phyloP scores from a whole-genome alignment of 2,113 vertebrate genomes.

The Aphelocoma coerulescens region DNA sequence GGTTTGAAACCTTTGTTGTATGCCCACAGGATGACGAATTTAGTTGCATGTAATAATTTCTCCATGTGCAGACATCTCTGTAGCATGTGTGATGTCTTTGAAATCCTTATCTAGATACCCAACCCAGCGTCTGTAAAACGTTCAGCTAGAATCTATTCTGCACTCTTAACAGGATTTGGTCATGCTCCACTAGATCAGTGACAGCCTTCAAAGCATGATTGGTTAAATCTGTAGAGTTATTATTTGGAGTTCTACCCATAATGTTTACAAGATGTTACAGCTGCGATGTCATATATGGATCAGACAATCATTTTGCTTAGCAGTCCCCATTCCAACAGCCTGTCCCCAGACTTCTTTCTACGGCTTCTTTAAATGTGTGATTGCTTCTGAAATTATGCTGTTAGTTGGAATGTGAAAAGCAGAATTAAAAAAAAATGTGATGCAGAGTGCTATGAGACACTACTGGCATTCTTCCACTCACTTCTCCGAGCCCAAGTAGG shows the following conservation, averaged over 20 bases:
- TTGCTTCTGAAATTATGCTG: constrained; percentile 19
- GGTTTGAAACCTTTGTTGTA: not conserved
- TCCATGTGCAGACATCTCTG: not conserved
- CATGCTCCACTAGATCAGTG: constrained; percentile 40
- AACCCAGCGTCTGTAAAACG: not conserved
- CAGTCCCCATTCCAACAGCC: not conserved
- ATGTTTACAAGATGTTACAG: constrained; percentile 54
- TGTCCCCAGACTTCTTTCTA: not conserved
- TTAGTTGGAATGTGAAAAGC: not conserved
- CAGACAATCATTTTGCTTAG: constrained; percentile 18
- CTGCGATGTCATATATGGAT: constrained; percentile 23
- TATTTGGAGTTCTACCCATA: constrained; percentile 44
- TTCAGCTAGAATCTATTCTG: not conserved
- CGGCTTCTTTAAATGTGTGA: not conserved
- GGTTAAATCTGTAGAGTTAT: constrained; percentile 49
- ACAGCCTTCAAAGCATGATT: constrained; percentile 46
- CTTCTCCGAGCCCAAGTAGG: not conserved
- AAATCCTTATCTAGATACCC: not conserved
- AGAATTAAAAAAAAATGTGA: not conserved
- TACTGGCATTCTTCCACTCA: not conserved
- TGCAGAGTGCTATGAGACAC: not conserved
- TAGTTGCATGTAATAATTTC: not conserved
- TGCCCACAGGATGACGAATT: not conserved
- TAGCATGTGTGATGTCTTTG: not conserved
- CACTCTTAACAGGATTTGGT: constrained; percentile 18